Evolutionary conservation across 2,888 invertebrate genomes (phyloP), one percentile per base, ranked within the genome.

Genomic region (Laothoe populi): DNA sequence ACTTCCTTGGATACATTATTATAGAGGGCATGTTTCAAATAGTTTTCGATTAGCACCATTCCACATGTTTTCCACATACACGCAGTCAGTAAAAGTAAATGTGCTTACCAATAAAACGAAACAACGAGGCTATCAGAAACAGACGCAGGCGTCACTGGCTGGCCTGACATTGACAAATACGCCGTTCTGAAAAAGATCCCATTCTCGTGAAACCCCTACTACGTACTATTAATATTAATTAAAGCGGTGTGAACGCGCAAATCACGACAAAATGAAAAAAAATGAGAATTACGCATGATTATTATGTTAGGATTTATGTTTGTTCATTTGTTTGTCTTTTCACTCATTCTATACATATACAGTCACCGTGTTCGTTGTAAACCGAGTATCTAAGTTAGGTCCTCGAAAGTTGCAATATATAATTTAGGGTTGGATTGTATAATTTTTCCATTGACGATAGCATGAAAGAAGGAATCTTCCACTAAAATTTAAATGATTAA

Each of bases 131-230:
- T 81, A 85, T 88, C 88, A 87, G 81, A 79, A 84, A 78, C 88
- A 88, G 86, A 85, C 84, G 84, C 80, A 81, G 70, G 79, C 84
- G 81, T 86, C 86, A 84, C 83, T 81, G 82, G 81, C 78, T 73
- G 76, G 69, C 68, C 78, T 84, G 88, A 88, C 87, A 84, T 87
- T 89, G 87, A 88, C 88, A 88, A 87, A 88, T 88, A 88, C 86
- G 84, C 83, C 82, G 82, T 84, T 84, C 82, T 80, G 87, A 84
- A 86, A 87, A 86, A 87, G 85, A 86, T 82, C 82, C 82, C 84
- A 81, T 82, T 83, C 75, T 78, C 76, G 75, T 70, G 70, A 75
- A 76, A 76, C 85, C 86, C 83, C 83, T 86, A 85, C 85, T 74
- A 86, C 70, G 80, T 72, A 72, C 73, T 74, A 62, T 62, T 48